Conservation (phyloP, 2,888 invertebrate genomes). For the Ophioninae sp. region DNA sequence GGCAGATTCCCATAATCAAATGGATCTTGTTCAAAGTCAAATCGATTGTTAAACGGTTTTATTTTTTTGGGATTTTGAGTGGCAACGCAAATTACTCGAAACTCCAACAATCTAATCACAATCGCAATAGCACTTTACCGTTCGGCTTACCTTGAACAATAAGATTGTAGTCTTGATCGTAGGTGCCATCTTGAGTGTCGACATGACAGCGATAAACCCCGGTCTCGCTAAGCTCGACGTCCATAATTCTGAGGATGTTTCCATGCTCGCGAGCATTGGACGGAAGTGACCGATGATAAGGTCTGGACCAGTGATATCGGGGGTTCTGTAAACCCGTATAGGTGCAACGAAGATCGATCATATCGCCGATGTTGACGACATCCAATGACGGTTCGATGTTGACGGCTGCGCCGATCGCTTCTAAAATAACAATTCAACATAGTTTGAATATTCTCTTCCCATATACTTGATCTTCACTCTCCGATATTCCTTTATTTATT, state of each 20-base stretch:
- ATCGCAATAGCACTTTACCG: background rate
- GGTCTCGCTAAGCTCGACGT: constrained; percentile 84
- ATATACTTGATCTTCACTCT: background rate
- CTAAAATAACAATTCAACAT: constrained; percentile 65
- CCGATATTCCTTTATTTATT: constrained; percentile 18
- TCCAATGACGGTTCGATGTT: constrained; percentile 80
- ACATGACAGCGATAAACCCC: constrained; percentile 88
- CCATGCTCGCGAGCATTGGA: constrained; percentile 84
- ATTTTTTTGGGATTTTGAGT: too few relatives aligned
- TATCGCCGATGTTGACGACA: constrained; percentile 83
- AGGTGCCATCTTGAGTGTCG: constrained; percentile 81
- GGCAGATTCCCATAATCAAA: background rate
- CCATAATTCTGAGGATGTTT: constrained; percentile 83
- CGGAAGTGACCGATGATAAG: constrained; percentile 82
- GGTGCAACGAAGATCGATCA: constrained; percentile 86
- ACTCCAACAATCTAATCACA: background rate
- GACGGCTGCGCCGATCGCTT: constrained; percentile 72
- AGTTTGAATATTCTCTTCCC: background rate
- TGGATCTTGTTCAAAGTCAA: background rate
- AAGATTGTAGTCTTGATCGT: constrained; percentile 84
- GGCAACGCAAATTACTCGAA: too few relatives aligned
- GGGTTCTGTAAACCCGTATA: constrained; percentile 81
- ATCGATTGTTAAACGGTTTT: too few relatives aligned
- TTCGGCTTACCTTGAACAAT: constrained; percentile 83
- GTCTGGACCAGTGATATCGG: constrained; percentile 83